Base-by-base conservation (phyloP, 1,140 invertebrate genomes). In the Hesperophylax magnus region DNA sequence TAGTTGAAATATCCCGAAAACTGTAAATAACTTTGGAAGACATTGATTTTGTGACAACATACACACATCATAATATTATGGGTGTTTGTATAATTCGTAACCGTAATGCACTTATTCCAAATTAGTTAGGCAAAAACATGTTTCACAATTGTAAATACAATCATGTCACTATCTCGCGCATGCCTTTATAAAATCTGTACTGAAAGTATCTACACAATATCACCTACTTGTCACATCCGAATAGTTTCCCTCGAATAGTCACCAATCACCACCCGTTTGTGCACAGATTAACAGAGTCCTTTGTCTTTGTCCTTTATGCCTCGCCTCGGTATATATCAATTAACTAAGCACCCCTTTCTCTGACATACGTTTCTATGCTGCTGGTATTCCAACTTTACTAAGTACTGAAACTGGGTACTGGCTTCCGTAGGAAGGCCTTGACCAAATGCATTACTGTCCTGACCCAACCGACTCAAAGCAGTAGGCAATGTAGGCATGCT, bases 331-430 rank as follows among this genome's bases (percentile, higher is more conserved):
- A 14, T 14, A 9, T 47, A 47, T 2, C 31, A 31, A 39, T 9
- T 39, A 47, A 47, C 39, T 47, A 47, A 14, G 39, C 39, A 47
- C 39, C 39, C 11, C 39, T 84, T 81, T 81, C 77, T 81, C 76
- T 79, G 78, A 84, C 80, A 84, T 84, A 58, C 81, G 80, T 84
- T 80, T 80, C 67, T 77, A 47, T 11, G 11, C 34, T 39, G 34
- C 34, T 8, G 7, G 34, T 9, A 6, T 39, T 39, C 34, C 34
- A 2, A 39, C 34, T 8, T 5, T 14, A 47, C 39, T 47, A 3
- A 14, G 39, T 14, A 47, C 39, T 14, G 39, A 8, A 0, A 14
- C 39, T 39, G 34, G 34, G 34, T 39, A 39, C 34, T 8, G 34
- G 34, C 7, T 39, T 9, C 3, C 9, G 31, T 31, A 7, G 31